Evolutionary conservation across 2,888 invertebrate species (phyloP), one percentile per base, ranked within the genome.

Genomic region (Alcis repandata): DNA sequence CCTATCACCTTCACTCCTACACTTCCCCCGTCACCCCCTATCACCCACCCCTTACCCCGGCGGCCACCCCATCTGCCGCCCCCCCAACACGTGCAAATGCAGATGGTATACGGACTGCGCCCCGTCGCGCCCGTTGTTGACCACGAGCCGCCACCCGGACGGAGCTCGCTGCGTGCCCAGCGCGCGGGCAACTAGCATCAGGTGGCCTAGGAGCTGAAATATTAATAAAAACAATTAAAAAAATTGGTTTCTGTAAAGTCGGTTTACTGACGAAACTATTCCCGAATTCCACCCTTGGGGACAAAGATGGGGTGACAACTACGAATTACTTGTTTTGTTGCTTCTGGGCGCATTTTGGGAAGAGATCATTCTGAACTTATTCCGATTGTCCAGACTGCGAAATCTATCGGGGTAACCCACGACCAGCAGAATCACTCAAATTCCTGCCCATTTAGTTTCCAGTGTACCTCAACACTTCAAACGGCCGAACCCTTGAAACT

Each of bases 21-120:
- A 17, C 41, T 17, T n/a, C 17, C 17, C 9, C 17, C 7, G 19
- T 10, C 17, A 38, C 20, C 56, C 53, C 45, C 17, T 7, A 2
- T 13, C 43, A 17, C 43, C 32, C 15, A 51, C 15, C 11, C 19
- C 6, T 82, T 94, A 96, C 43, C 95, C 95, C 0, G 96, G 96
- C 0, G 96, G 96, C 96, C 96, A 96, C 0, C 87, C 89, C 94
- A 97, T 92, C 88, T 97, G 97, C 51, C 97, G 84, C 0, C 97
- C 97, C 0, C 97, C 98, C 41, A 98, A 81, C 43, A 98, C 95
- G 84, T 98, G 98, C 32, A 98, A 80, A 79, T 98, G 98, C 2
- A 98, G 89, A 81, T 98, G 97, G 87, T 95, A 97, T 2, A 98
- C 97, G 7, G 96, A 96, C 84, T 98, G 98, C n/a, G 96, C 95